Base-by-base conservation (phyloP, 2,113 vertebrate species). In the Onychorhynchus coronatus region DNA sequence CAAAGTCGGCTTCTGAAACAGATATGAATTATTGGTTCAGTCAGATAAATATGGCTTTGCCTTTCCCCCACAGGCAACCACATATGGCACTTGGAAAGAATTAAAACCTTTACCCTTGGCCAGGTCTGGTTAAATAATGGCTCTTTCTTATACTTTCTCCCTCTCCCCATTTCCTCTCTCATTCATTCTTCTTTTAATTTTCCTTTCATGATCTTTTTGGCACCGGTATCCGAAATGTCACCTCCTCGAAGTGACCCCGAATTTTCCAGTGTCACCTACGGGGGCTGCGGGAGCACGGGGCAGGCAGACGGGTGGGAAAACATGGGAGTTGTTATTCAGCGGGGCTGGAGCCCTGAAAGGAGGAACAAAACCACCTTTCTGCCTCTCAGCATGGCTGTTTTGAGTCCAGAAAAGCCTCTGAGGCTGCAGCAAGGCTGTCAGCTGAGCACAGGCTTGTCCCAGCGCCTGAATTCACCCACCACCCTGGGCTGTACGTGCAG, bases 21-120 rank as follows among this genome's bases (percentile, higher is more conserved):
- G 97, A 97, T 97, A 97, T 97, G 97, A 98, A 94, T 97, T 98
- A 97, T 97, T 97, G 95, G 94, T 97, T 97, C 98, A 97, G 97
- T 97, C 98, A 95, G 95, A 97, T 96, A 97, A 97, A 96, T 95
- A 90, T 91, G 95, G 92, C 82, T 93, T 92, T 53, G 70, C 94
- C 89, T 94, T 96, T 97, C 87, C 95, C 92, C 96, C 89, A 88
- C 93, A 97, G 96, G 94, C 96, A 95, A 95, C 95, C 90, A 93
- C 96, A 97, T 87, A 96, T 95, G 95, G 97, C 95, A 96, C 94
- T 96, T 97, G 96, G 97, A 97, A 97, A 98, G 96, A 96, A 97
- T 93, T 95, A 97, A 98, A 97, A 91, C 83, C 92, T 94, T 93
- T 92, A 93, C 95, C 89, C 86, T 92, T 90, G 88, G 58, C 96